A percentile compares a stretch with the other conserved stretches of the same genome.
Evolutionary conservation across 2,888 invertebrate genomes (phyloP).

Genomic region (Ecliptopera silaceata): DNA sequence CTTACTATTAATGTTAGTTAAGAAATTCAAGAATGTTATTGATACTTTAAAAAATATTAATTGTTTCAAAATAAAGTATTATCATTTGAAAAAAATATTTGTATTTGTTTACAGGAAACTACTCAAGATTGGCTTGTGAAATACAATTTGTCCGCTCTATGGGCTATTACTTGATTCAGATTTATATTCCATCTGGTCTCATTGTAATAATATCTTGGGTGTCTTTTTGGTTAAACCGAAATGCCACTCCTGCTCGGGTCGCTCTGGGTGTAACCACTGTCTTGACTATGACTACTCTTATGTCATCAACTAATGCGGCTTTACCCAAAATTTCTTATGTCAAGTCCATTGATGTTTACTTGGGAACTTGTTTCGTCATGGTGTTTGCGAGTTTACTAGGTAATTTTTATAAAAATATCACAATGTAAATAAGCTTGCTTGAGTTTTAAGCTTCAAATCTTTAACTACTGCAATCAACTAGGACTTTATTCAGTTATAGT

Average conservation of each 20-base stretch:
- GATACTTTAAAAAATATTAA: neutral
- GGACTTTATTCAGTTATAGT: no score
- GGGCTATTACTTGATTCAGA: conserved; percentile 99
- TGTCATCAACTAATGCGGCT: conserved; percentile 98
- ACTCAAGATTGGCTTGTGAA: conserved; percentile 97
- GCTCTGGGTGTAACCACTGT: conserved; percentile 97
- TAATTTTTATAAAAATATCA: conserved; percentile 70
- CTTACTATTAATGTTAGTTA: neutral
- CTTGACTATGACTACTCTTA: conserved; percentile 98
- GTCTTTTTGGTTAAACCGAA: conserved; percentile 97
- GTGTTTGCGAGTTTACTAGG: conserved; percentile 98
- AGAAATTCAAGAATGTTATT: neutral
- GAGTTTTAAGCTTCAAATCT: neutral
- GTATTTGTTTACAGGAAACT: conserved; percentile 89
- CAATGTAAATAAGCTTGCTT: neutral
- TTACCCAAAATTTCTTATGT: conserved; percentile 99
- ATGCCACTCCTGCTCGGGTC: conserved; percentile 96
- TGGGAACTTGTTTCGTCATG: conserved; percentile 99
- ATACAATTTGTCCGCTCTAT: conserved; percentile 98
- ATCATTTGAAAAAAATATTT: neutral
- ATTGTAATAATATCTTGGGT: conserved; percentile 99
- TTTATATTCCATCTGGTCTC: conserved; percentile 98
- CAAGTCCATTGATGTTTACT: conserved; percentile 98
- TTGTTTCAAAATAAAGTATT: neutral
- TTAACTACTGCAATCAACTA: no score